A percentile compares a stretch with the other conserved stretches of the same genome.
phyloP scores from a whole-genome alignment of 53 echinoderm and acorn worm species.

The Stichopus horrens region DNA sequence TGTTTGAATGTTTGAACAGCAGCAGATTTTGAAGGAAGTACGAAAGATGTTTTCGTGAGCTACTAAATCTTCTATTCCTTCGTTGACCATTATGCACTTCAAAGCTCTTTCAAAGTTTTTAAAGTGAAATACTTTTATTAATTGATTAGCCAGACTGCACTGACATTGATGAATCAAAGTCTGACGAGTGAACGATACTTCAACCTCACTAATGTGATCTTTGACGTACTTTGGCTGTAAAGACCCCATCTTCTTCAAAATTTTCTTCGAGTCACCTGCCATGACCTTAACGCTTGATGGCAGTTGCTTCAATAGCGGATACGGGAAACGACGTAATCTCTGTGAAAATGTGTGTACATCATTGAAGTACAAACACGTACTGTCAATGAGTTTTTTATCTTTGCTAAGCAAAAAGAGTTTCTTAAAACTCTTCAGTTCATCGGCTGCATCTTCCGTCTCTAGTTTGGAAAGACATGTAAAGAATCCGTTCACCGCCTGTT shows the following conservation, averaged over 20 bases:
- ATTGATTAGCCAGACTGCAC: neutral
- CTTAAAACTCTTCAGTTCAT: too few species aligned
- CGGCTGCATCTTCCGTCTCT: neutral
- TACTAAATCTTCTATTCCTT: neutral
- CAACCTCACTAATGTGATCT: neutral
- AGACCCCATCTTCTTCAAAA: neutral
- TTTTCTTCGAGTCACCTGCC: neutral
- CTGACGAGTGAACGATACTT: neutral
- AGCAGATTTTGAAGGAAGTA: neutral
- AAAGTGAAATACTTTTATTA: neutral
- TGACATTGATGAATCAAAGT: neutral
- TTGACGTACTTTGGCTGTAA: constrained; percentile 5
- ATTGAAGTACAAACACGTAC: neutral
- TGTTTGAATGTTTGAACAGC: neutral
- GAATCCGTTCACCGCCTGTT: constrained; percentile 6
- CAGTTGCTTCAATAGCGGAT: neutral
- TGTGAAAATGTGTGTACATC: neutral
- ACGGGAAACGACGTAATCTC: neutral
- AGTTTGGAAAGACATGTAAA: neutral
- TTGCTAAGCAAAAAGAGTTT: neutral
- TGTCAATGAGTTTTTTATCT: neutral
- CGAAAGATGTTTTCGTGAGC: neutral
- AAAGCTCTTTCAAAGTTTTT: neutral
- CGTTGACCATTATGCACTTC: neutral
- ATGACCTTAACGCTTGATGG: neutral